These are phyloP conservation scores for Cephus nigrinus DNA, from an alignment of 2,888 invertebrate genomes.

Conservation along the genomic window DNA sequence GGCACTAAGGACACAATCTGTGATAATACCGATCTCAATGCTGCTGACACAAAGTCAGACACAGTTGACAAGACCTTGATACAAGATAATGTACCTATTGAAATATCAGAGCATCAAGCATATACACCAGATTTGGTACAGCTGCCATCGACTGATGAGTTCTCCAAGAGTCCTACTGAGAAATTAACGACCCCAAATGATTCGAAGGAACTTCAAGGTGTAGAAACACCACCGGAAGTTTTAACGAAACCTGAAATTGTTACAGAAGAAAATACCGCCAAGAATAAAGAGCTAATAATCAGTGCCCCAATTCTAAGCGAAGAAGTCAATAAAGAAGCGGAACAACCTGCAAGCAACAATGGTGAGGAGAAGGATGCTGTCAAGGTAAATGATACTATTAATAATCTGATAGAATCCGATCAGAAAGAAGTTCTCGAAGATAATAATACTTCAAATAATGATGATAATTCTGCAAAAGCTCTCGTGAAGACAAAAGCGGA, in stretches of 20 bases:
- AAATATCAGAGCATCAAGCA: background rate
- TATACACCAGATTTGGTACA: background rate
- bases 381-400: background rate
- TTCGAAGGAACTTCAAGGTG: background rate
- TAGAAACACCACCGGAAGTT: background rate
- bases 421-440: background rate
- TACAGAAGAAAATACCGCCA: background rate
- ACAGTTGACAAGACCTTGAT: background rate
- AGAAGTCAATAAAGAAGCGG: background rate
- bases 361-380: background rate
- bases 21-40: slow-evolving; percentile 19
- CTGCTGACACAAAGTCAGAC: background rate
- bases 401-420: background rate
- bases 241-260: background rate
- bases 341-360: background rate
- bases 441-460: background rate
- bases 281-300: background rate
- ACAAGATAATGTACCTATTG: background rate
- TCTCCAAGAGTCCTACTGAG: background rate
- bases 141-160: background rate
- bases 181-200: background rate
- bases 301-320: background rate
- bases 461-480: background rate
- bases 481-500: background rate
- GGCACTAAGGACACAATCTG: slow-evolving; percentile 15